Conservation (phyloP, 1,140 invertebrate species). For the Tetramorium parvispinum region DNA sequence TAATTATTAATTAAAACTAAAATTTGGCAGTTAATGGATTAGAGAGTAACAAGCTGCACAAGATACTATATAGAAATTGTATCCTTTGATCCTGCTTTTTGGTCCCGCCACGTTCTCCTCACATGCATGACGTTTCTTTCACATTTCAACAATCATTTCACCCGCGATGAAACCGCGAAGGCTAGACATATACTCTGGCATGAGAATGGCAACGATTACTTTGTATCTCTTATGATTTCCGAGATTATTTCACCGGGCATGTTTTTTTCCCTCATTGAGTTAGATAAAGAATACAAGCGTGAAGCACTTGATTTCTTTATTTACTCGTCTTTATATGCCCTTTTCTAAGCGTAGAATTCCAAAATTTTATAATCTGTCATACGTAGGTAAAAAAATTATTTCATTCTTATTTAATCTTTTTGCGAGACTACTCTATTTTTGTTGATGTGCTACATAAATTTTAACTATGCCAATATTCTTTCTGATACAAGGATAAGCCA, state of each 20-base stretch:
- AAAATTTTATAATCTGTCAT: neutral
- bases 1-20: neutral
- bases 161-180: slow-evolving; percentile 5
- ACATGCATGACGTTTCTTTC: slow-evolving; percentile 70
- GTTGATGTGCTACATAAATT: neutral
- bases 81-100: slow-evolving; percentile 75
- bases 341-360: neutral
- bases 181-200: neutral
- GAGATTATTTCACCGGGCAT: neutral
- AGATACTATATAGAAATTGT: slow-evolving; percentile 71
- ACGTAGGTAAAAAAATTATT: neutral
- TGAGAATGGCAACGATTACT: neutral
- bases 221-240: neutral
- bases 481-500: slow-evolving; percentile 43
- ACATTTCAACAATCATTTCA: slow-evolving; percentile 62
- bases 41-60: slow-evolving; percentile 75
- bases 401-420: neutral
- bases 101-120: slow-evolving; percentile 70
- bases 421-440: neutral
- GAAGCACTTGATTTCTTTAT: neutral
- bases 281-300: neutral
- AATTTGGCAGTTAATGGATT: slow-evolving; percentile 36
- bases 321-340: neutral
- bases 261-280: neutral
- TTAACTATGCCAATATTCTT: neutral